These are phyloP conservation scores for Forbesichthys papilliferus DNA, from an alignment of 2,113 vertebrate genomes.

Conservation along the genomic window DNA sequence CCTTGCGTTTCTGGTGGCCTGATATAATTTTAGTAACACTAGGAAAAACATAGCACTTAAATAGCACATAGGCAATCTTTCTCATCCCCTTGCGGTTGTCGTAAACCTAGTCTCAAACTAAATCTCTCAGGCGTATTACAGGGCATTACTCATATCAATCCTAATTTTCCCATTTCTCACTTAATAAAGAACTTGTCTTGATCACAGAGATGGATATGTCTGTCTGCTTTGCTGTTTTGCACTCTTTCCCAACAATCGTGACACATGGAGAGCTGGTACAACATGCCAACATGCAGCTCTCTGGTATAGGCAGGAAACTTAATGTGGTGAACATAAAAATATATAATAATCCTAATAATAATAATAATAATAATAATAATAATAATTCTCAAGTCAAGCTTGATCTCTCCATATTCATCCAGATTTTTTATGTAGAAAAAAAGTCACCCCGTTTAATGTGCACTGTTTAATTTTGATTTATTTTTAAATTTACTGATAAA, in stretches of 20 bases:
- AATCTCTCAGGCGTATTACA: slow-evolving; percentile 70
- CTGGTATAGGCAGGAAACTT: slow-evolving; percentile 27
- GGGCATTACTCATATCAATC: slow-evolving; percentile 69
- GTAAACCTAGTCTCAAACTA: slow-evolving; percentile 32
- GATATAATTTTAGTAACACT: slow-evolving; percentile 47
- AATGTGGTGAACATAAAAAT: not conserved
- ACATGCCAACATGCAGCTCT: slow-evolving; percentile 4
- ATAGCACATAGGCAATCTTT: slow-evolving; percentile 76
- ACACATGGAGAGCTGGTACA: slow-evolving; percentile 44
- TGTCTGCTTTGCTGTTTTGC: slow-evolving; percentile 52
- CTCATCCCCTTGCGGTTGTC: slow-evolving; percentile 51
- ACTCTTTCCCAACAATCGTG: slow-evolving; percentile 65
- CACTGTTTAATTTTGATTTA: slow-evolving; percentile 81
- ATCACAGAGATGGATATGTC: slow-evolving; percentile 25
- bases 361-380: slow-evolving; percentile 1
- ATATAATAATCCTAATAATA: slow-evolving; percentile 32
- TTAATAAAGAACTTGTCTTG: slow-evolving; percentile 13
- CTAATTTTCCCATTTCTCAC: slow-evolving; percentile 34
- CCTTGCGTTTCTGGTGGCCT: slow-evolving; percentile 35
- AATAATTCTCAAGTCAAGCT: slow-evolving; percentile 86
- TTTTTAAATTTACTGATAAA: slow-evolving; percentile 34
- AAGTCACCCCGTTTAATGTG: slow-evolving; percentile 84
- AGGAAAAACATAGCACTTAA: slow-evolving; percentile 70
- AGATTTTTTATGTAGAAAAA: slow-evolving; percentile 76
- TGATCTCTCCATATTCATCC: slow-evolving; percentile 82